Conservation (phyloP, 2,113 vertebrate species). For the Lophochroa leadbeateri region DNA sequence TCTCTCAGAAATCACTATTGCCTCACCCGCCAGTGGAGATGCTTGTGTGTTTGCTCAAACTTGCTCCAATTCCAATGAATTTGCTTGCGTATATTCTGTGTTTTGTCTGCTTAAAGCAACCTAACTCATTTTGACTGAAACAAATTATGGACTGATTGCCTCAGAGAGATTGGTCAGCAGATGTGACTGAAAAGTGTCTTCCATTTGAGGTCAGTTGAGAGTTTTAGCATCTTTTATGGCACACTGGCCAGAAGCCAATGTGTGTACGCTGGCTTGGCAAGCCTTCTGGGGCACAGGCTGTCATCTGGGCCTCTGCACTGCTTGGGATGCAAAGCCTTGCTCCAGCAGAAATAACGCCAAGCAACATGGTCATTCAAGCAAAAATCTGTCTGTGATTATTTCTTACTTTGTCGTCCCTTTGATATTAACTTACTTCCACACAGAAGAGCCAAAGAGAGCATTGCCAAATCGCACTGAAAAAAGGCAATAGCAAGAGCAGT, state of each 20-base stretch:
- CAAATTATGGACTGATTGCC: not conserved
- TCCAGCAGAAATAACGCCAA: not conserved
- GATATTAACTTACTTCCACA: not conserved
- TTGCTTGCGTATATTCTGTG: not conserved
- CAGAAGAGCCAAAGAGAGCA: not conserved
- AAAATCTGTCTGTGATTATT: not conserved
- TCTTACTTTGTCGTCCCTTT: not conserved
- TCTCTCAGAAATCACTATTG: not conserved
- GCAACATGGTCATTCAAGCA: not conserved
- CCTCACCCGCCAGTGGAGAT: not conserved
- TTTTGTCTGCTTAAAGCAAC: not conserved
- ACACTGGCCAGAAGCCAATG: not conserved
- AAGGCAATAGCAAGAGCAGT: accelerated
- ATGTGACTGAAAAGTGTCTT: not conserved
- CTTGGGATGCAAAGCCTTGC: not conserved
- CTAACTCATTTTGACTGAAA: not conserved
- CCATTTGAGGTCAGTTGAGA: not conserved
- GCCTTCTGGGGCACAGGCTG: not conserved
- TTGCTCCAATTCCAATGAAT: not conserved
- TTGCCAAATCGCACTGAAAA: not conserved
- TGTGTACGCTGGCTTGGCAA: not conserved
- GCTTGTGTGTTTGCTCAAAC: not conserved
- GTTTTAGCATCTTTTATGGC: not conserved
- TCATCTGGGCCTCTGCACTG: not conserved
- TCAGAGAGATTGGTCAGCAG: not conserved